Evolutionary conservation across 1,140 invertebrate species (phyloP).

Genomic region (Drosophila serrata): DNA sequence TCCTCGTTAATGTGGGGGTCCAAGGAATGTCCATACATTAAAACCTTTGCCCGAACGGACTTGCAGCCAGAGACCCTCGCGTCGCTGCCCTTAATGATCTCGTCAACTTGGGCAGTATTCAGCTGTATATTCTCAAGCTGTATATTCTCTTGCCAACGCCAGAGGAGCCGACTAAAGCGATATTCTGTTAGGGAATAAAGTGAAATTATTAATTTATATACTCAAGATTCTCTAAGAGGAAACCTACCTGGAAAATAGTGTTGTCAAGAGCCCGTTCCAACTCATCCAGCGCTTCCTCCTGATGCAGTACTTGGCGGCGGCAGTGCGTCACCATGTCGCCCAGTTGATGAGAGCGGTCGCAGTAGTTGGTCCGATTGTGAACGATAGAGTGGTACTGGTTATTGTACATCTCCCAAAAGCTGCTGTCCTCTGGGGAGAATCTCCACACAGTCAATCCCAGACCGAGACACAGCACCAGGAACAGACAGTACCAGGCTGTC

Average conservation of each 20-base stretch:
- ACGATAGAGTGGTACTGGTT: conserved; percentile 31
- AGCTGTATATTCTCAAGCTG: background rate
- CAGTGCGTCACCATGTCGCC: background rate
- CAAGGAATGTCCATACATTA: background rate
- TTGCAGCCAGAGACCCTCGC: conserved; percentile 2
- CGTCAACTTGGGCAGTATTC: background rate
- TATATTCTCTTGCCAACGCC: conserved; percentile 34
- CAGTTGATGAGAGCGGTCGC: conserved; percentile 3
- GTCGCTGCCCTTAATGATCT: conserved; percentile 5
- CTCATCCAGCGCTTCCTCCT: conserved; percentile 4
- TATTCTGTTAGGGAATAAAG: background rate
- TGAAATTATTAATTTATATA: background rate
- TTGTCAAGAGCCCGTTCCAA: conserved; percentile 14
- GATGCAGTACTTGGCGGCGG: conserved; percentile 6
- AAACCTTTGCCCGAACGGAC: conserved; percentile 3
- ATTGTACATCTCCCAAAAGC: conserved; percentile 15
- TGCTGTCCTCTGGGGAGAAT: background rate
- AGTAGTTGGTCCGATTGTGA: conserved; percentile 18
- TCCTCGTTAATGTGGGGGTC: background rate
- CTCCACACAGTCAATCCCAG: background rate
- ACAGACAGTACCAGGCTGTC: background rate
- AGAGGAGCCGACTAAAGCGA: conserved; percentile 19
- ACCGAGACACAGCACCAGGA: background rate
- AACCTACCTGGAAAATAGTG: background rate
- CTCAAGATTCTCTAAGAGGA: too few species aligned